Percentiles rank a stretch among this genome's conserved stretches.
These are phyloP conservation scores for Xestia sexstrigata DNA, from an alignment of 2,888 invertebrate species.

Conservation along the genomic window DNA sequence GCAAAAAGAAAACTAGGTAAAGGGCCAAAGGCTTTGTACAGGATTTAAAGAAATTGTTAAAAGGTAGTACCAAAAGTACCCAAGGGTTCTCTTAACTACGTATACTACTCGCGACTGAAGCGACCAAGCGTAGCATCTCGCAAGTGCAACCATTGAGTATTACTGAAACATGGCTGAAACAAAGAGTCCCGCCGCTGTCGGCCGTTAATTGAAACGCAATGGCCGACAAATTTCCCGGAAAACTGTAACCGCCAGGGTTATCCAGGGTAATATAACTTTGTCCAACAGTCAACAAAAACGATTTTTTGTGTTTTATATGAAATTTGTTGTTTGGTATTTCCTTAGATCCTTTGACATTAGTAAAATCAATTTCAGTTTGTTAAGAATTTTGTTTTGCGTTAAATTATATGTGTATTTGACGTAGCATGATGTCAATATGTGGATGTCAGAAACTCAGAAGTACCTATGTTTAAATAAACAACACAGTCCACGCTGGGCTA, in stretches of 20 bases:
- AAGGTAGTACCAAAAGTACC: too few relatives aligned
- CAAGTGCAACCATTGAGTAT: slow-evolving; percentile 45
- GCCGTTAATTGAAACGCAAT: slow-evolving; percentile 17
- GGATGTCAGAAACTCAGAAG: too few relatives aligned
- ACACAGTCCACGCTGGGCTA: too few relatives aligned
- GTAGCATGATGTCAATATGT: too few relatives aligned
- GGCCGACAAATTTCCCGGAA: slow-evolving; percentile 1
- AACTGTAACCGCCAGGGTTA: not conserved
- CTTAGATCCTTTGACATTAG: not conserved
- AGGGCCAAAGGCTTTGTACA: not conserved
- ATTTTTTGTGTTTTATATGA: not conserved
- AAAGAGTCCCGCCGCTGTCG: slow-evolving; percentile 13
- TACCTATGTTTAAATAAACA: not conserved
- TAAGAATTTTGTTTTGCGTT: not conserved
- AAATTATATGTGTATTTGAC: not conserved
- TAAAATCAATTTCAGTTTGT: not conserved
- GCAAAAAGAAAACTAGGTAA: not conserved
- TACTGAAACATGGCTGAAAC: slow-evolving; percentile 32
- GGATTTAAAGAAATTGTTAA: not conserved
- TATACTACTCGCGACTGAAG: too few relatives aligned
- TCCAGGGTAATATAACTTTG: not conserved
- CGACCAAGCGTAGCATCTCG: slow-evolving; percentile 20
- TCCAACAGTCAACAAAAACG: not conserved
- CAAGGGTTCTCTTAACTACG: too few relatives aligned
- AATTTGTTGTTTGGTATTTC: not conserved